Evolutionary conservation across 2,113 vertebrate genomes (phyloP).

Genomic region (Neogale vison): DNA sequence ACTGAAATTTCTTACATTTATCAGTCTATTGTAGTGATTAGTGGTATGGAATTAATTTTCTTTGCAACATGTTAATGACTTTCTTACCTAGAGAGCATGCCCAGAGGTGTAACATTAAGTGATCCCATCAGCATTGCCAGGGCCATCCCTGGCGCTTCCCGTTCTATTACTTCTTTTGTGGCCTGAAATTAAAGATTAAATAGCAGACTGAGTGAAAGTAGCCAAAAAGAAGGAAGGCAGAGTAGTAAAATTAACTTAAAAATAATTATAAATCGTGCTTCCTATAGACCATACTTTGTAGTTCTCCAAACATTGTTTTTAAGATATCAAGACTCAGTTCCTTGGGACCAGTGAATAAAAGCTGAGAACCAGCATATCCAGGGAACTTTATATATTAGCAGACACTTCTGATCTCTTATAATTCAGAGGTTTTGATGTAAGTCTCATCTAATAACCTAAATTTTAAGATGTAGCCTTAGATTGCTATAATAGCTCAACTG

Average conservation of each 20-base stretch:
- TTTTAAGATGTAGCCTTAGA: slow-evolving; percentile 3
- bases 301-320: not conserved
- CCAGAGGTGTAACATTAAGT: slow-evolving; percentile 97
- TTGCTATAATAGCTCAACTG: not conserved
- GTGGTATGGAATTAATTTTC: slow-evolving; percentile 61
- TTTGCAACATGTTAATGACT: slow-evolving; percentile 61
- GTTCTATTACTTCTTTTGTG: slow-evolving; percentile 98
- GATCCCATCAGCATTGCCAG: slow-evolving; percentile 99
- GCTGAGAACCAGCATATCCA: not conserved
- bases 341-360: slow-evolving; percentile 33
- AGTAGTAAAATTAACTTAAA: slow-evolving; percentile 72
- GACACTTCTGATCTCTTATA: not conserved
- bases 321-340: not conserved
- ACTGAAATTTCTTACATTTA: not conserved
- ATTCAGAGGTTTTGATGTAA: slow-evolving; percentile 31
- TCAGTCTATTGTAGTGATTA: not conserved
- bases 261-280: slow-evolving; percentile 49
- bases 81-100: slow-evolving; percentile 98
- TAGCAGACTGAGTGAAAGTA: slow-evolving; percentile 82
- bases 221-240: slow-evolving; percentile 63
- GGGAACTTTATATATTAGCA: not conserved
- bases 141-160: slow-evolving; percentile 98
- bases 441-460: slow-evolving; percentile 10
- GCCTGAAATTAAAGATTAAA: slow-evolving; percentile 91
- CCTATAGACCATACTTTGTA: slow-evolving; percentile 45